These are phyloP conservation scores for Pogonomyrmex barbatus DNA, from an alignment of 1,140 invertebrate species.

Conservation along the genomic window DNA sequence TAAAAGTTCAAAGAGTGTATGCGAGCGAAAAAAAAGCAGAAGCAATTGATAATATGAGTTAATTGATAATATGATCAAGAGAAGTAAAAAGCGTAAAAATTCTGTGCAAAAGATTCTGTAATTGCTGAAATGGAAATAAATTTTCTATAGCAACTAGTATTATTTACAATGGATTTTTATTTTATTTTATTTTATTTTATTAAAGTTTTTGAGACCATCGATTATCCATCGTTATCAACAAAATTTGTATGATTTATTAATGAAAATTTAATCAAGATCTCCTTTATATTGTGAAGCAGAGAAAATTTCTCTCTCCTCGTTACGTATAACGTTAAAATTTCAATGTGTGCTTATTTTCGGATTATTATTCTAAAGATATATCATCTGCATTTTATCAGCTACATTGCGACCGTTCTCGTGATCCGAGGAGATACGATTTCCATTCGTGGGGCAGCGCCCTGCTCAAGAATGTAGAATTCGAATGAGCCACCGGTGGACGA, in stretches of 20 bases:
- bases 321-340: slow-evolving; percentile 29
- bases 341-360: neutral
- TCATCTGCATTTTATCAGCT: slow-evolving; percentile 5
- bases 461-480: slow-evolving; percentile 49
- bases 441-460: slow-evolving; percentile 17
- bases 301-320: neutral
- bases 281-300: neutral
- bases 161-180: slow-evolving; percentile 13
- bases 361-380: slow-evolving; percentile 12
- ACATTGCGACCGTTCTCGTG: neutral
- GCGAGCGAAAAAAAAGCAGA: no score
- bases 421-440: slow-evolving; percentile 45
- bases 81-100: no score
- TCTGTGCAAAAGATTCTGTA: no score
- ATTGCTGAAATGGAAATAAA: no score
- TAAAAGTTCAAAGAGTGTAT: no score
- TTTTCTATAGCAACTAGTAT: neutral
- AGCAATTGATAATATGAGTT: no score
- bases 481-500: slow-evolving; percentile 46
- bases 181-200: no score
- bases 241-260: slow-evolving; percentile 4
- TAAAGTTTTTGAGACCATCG: slow-evolving; percentile 3
- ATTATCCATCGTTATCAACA: neutral
- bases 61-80: no score
- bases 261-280: neutral